These are phyloP conservation scores for Aleadryas rufinucha DNA, from an alignment of 2,113 vertebrate species.

Conservation along the genomic window DNA sequence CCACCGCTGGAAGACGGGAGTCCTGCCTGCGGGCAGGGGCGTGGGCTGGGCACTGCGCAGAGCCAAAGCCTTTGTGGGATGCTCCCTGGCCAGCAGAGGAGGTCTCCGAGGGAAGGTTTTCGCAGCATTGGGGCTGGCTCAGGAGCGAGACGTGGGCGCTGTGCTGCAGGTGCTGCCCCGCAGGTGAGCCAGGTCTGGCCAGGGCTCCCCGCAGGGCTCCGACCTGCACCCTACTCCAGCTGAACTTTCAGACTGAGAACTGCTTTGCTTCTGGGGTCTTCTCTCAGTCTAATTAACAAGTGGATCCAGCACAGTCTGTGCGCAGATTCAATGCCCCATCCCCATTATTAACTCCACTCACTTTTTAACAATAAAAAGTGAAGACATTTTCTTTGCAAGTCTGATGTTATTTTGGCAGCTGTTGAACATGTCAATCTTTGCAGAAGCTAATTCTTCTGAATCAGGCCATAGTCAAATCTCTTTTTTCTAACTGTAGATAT, in stretches of 20 bases:
- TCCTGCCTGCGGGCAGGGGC: neutral
- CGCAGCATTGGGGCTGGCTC: rapidly evolving
- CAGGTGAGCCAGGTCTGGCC: neutral
- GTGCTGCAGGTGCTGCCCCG: neutral
- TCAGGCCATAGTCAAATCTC: neutral
- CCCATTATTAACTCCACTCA: neutral
- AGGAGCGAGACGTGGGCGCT: neutral
- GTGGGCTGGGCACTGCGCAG: neutral
- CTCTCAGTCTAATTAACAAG: neutral
- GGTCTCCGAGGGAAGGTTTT: neutral
- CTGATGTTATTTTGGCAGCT: neutral
- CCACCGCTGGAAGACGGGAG: neutral
- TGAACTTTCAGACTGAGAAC: neutral
- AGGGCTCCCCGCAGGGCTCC: neutral
- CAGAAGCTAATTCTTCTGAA: neutral
- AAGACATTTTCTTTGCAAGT: neutral
- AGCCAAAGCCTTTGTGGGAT: rapidly evolving
- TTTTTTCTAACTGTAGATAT: neutral
- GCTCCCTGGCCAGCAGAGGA: neutral
- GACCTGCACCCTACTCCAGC: rapidly evolving
- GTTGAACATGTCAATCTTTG: neutral
- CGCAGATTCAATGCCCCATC: neutral
- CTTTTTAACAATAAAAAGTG: neutral
- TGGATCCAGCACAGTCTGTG: neutral
- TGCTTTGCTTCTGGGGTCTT: neutral